Evolutionary conservation across 2,888 invertebrate species (phyloP).

Genomic region (Cantharis nigra): DNA sequence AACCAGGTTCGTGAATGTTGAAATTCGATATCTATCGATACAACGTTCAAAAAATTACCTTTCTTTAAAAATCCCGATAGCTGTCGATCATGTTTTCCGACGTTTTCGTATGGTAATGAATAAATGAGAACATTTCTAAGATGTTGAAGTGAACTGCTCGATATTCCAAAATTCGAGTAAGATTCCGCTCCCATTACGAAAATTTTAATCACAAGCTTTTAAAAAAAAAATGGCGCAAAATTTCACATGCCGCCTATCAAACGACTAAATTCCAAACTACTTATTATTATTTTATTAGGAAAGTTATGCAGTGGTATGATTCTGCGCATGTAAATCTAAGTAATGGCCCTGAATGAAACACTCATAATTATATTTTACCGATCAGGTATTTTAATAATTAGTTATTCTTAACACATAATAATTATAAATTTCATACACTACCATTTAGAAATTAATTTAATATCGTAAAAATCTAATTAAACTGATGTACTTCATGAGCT

Average conservation of each 20-base stretch:
- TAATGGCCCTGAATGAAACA: slow-evolving; percentile 38
- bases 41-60: slow-evolving; percentile 1
- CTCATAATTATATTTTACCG: slow-evolving; percentile 11
- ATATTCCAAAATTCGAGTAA: slow-evolving; percentile 51
- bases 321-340: slow-evolving; percentile 33
- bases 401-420: not conserved
- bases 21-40: slow-evolving; percentile 21
- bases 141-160: slow-evolving; percentile 59
- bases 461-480: not conserved
- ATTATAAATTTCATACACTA: not conserved
- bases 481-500: not conserved
- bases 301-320: slow-evolving; percentile 28
- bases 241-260: slow-evolving; percentile 5
- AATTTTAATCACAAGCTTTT: slow-evolving; percentile 13
- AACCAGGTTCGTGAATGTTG: slow-evolving; percentile 26
- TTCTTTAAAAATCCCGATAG: slow-evolving; percentile 26
- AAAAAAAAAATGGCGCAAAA: slow-evolving; percentile 8
- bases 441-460: not conserved
- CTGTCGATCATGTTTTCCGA: slow-evolving; percentile 56
- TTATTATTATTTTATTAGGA: slow-evolving; percentile 25
- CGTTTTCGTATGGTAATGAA: slow-evolving; percentile 62
- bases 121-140: slow-evolving; percentile 62
- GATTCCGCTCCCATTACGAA: slow-evolving; percentile 37
- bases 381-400: slow-evolving; percentile 21
- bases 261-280: not conserved